phyloP scores from a whole-genome alignment of 2,888 invertebrate genomes.

The Amphiduros pacificus region DNA sequence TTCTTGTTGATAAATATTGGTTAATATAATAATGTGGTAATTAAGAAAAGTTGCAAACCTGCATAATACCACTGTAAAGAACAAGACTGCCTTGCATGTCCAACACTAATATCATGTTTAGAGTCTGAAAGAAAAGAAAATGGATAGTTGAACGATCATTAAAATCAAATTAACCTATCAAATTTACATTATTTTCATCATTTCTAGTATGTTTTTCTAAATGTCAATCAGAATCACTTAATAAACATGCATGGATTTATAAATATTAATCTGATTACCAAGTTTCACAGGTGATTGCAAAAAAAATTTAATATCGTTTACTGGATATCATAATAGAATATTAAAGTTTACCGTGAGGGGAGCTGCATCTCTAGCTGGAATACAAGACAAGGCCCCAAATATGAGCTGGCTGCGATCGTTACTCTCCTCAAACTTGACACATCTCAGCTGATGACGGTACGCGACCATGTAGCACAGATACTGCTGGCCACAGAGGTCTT shows the following conservation, averaged over 20 bases:
- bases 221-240: no score
- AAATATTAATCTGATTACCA: no score
- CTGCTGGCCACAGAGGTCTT: conserved; percentile 83
- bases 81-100: conserved; percentile 78
- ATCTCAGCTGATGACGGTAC: conserved; percentile 68
- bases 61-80: conserved; percentile 79
- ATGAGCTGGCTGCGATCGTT: conserved; percentile 68
- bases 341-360: conserved; percentile 74
- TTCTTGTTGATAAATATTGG: no score
- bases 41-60: conserved; percentile 67
- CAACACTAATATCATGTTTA: conserved; percentile 82
- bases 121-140: conserved; percentile 59
- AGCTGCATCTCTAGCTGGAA: conserved; percentile 83
- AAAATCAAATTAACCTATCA: no score
- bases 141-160: background rate
- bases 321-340: no score
- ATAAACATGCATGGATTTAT: no score
- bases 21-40: no score
- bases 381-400: conserved; percentile 73
- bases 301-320: no score
- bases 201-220: no score
- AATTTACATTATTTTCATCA: no score
- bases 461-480: conserved; percentile 79
- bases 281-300: no score
- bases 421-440: conserved; percentile 59